Base-by-base conservation (phyloP, 2,888 invertebrate genomes). In the Hypercompe scribonia region DNA sequence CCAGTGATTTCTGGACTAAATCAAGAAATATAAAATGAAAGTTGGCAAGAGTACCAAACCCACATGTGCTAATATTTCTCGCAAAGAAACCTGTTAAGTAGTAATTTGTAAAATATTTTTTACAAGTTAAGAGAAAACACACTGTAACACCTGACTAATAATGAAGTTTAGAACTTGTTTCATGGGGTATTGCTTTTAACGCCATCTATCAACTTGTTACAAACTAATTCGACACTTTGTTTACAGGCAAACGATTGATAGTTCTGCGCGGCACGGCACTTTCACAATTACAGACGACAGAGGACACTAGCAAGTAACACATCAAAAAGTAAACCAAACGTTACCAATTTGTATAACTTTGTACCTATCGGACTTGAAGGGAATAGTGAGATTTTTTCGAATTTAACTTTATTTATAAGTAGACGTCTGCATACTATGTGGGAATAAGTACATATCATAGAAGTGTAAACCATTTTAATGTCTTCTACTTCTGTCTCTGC, bases 201-300 rank as follows among this genome's bases (percentile, higher is more conserved):
- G 88, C 87, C 91, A 90, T 89, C 91, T 89, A 67, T 33, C 31
- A 15, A 10, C 28, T 28, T 33, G 66, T 65, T 68, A 34, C 36
- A 61, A 70, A 77, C 75, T 78, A 75, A 76, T 71, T 42, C 54
- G 13, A n/a, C 63, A 61, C 78, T 73, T 80, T 81, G n/a, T 85
- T 86, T 80, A 70, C 92, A 94, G 93, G 81, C 84, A 90, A 39
- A 76, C 89, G 70, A 87, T 90, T 78, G 93, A 92, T 71, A 91
- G 86, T 61, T 88, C 93, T 3, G 89, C 92, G 33, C 91, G 92
- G 87, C 94, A 93, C 78, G 95, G 94, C 66, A 94, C 94, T 70
- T 95, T 95, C 78, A 92, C 94, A 13, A 84, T 91, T 36, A 89
- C 91, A 39, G 92, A 94, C 87, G 93, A 94, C 63, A 94, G 94